These are phyloP conservation scores for Bettongia penicillata DNA, from an alignment of 2,113 vertebrate species.

Conservation along the genomic window DNA sequence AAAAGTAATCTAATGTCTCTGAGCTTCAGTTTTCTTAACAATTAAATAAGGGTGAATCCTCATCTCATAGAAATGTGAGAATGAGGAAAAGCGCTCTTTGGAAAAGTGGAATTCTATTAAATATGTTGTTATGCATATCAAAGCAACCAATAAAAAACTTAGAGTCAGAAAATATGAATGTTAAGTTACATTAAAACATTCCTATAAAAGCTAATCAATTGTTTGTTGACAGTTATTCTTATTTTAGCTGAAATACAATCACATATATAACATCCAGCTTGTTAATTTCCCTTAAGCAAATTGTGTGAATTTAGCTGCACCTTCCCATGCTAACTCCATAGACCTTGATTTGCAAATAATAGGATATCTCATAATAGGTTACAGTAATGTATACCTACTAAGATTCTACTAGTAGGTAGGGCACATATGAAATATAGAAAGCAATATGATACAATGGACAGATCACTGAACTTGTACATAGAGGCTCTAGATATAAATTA, in stretches of 20 bases:
- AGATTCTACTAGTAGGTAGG: too few species aligned
- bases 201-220: background rate
- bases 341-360: background rate
- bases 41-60: background rate
- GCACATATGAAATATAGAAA: too few species aligned
- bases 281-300: background rate
- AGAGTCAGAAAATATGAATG: background rate
- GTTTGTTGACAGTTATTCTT: conserved; percentile 39
- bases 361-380: background rate
- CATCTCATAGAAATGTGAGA: background rate
- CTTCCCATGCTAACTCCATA: background rate
- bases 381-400: too few species aligned
- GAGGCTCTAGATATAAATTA: too few species aligned
- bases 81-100: background rate
- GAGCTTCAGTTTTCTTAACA: background rate
- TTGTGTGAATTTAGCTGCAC: background rate
- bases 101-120: conserved; percentile 19
- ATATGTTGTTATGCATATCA: background rate
- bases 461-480: too few species aligned
- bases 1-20: background rate
- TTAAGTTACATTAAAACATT: background rate
- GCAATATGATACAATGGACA: too few species aligned
- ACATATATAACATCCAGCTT: conserved; percentile 32
- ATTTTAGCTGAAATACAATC: conserved; percentile 19
- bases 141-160: background rate